These are phyloP conservation scores for Remorina albescens DNA, from an alignment of 2,797 vertebrate genomes.

Conservation along the genomic window DNA sequence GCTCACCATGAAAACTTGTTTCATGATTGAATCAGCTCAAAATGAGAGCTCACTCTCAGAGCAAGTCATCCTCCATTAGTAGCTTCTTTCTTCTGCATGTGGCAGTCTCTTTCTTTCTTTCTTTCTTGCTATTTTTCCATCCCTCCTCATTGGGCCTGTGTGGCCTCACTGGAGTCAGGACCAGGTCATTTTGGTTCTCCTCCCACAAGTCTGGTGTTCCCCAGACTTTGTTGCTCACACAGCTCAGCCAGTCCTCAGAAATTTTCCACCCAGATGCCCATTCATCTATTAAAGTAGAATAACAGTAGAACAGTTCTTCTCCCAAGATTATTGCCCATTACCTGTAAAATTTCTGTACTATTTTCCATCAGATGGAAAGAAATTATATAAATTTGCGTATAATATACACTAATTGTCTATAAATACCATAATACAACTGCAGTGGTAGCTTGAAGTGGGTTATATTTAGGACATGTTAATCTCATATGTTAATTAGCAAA, in stretches of 20 bases:
- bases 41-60: neutral
- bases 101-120: constrained; percentile 45
- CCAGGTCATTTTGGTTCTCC: constrained; percentile 44
- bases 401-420: neutral
- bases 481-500: neutral
- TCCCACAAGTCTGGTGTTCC: constrained; percentile 25
- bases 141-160: constrained; percentile 37
- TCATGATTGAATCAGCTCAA: neutral
- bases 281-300: constrained; percentile 22
- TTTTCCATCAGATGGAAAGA: neutral
- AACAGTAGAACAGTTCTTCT: neutral
- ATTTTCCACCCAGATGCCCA: constrained; percentile 17
- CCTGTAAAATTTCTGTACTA: neutral
- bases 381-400: neutral
- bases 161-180: constrained; percentile 43
- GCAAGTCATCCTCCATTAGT: constrained; percentile 1
- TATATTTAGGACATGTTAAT: neutral
- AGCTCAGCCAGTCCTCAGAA: neutral
- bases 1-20: constrained; percentile 5
- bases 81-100: constrained; percentile 29
- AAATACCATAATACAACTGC: neutral
- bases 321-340: neutral
- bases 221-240: constrained; percentile 36
- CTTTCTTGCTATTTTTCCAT: constrained; percentile 31
- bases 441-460: neutral